Evolutionary conservation across 2,888 invertebrate genomes (phyloP).

Genomic region (Dryomyza anilis): DNA sequence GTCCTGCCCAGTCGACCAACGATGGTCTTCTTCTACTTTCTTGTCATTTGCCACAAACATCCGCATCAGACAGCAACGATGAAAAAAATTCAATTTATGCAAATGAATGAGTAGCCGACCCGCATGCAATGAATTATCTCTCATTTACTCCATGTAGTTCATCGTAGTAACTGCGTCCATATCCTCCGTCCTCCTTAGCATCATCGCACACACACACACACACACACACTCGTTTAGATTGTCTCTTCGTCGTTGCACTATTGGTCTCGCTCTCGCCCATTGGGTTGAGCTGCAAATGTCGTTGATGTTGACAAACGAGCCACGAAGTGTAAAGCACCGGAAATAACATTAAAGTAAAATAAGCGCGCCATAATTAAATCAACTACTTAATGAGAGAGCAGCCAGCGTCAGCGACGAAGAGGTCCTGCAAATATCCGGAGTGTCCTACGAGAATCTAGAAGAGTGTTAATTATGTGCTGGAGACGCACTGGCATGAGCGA

Average conservation of each 20-base stretch:
- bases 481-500: background rate
- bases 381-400: constrained; percentile 22
- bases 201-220: background rate
- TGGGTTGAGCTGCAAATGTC: constrained; percentile 17
- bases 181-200: background rate
- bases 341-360: constrained; percentile 32
- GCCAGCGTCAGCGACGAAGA: background rate
- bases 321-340: constrained; percentile 32
- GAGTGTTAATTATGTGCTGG: background rate
- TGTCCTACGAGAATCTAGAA: background rate
- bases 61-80: background rate
- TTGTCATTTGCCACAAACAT: background rate
- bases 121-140: constrained; percentile 16
- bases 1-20: background rate
- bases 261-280: too few relatives aligned
- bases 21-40: background rate
- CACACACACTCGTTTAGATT: background rate
- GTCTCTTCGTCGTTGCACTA: background rate
- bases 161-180: too few relatives aligned
- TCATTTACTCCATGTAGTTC: background rate
- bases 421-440: background rate
- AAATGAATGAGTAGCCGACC: constrained; percentile 18
- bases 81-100: constrained; percentile 7
- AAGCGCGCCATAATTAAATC: constrained; percentile 36
- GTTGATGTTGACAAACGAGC: constrained; percentile 28